These are phyloP conservation scores for Nomada ruficornis DNA, from an alignment of 2,888 invertebrate species.

Conservation along the genomic window DNA sequence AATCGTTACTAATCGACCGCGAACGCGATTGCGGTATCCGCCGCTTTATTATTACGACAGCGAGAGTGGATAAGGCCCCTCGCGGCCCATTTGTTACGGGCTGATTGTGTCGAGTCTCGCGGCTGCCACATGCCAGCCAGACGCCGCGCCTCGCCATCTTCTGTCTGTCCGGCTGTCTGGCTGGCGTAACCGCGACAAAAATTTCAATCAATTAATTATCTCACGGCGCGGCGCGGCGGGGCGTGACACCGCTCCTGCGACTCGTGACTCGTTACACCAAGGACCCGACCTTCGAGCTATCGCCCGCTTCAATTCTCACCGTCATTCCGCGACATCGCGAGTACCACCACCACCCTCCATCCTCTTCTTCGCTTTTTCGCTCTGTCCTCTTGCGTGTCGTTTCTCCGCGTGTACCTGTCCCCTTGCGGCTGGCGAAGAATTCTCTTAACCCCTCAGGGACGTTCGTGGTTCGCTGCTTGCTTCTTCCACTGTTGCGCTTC, in stretches of 20 bases:
- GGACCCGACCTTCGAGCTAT: conserved; percentile 65
- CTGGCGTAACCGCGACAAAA: conserved; percentile 54
- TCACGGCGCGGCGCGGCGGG: conserved; percentile 64
- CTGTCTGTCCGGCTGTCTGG: not conserved
- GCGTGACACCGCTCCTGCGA: conserved; percentile 65
- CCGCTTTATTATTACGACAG: conserved; percentile 78
- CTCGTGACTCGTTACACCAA: conserved; percentile 69
- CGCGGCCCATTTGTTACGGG: conserved; percentile 74
- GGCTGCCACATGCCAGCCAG: conserved; percentile 11
- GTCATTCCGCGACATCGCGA: conserved; percentile 29
- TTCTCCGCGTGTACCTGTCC: not conserved
- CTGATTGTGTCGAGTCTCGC: conserved; percentile 65
- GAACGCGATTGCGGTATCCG: conserved; percentile 78
- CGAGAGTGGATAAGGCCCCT: conserved; percentile 62
- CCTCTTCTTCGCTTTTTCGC: conserved; percentile 27
- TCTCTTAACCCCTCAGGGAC: conserved; percentile 47
- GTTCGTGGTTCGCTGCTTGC: conserved; percentile 9
- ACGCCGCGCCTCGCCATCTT: not conserved
- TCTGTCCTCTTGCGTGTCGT: conserved; percentile 1
- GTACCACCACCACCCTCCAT: not conserved
- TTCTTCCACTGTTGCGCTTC: conserved; percentile 12
- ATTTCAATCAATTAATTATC: conserved; percentile 73
- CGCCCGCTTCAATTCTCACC: conserved; percentile 62
- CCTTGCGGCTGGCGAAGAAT: not conserved
- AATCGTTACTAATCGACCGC: conserved; percentile 81